Evolutionary conservation across 2,113 vertebrate species (phyloP).

Genomic region (Oreochromis tanganicae): DNA sequence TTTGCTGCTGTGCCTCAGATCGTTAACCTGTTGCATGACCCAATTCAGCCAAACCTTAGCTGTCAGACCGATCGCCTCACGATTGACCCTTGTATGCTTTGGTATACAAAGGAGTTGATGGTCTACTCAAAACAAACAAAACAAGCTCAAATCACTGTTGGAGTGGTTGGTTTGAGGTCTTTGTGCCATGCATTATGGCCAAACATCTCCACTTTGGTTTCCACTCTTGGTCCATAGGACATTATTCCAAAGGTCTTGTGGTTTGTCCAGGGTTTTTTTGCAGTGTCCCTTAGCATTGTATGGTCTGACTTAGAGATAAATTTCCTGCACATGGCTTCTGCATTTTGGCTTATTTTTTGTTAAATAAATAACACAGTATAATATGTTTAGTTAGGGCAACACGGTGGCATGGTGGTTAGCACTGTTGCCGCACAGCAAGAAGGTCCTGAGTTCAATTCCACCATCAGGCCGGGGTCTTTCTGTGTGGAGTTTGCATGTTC

Average conservation of each 20-base stretch:
- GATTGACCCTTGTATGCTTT: neutral
- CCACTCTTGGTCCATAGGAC: neutral
- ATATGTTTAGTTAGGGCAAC: no score
- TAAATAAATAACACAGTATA: no score
- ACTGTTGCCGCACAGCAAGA: no score
- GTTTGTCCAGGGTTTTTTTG: neutral
- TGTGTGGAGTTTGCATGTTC: no score
- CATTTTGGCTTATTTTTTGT: no score
- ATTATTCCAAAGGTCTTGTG: neutral
- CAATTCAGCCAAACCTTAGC: neutral
- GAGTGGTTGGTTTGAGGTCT: neutral
- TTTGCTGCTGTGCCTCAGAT: neutral
- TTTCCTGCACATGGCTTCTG: no score
- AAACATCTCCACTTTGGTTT: neutral
- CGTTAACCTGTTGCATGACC: rapidly evolving
- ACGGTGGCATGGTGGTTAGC: no score
- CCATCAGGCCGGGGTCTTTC: no score
- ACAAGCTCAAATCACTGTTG: neutral
- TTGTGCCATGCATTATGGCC: neutral
- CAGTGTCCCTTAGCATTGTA: no score
- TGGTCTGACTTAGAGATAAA: no score
- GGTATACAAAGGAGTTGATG: neutral
- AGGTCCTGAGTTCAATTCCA: no score
- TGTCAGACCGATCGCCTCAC: neutral
- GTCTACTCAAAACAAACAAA: neutral